Base-by-base conservation (phyloP, 1,140 invertebrate genomes). In the Danaus plexippus region DNA sequence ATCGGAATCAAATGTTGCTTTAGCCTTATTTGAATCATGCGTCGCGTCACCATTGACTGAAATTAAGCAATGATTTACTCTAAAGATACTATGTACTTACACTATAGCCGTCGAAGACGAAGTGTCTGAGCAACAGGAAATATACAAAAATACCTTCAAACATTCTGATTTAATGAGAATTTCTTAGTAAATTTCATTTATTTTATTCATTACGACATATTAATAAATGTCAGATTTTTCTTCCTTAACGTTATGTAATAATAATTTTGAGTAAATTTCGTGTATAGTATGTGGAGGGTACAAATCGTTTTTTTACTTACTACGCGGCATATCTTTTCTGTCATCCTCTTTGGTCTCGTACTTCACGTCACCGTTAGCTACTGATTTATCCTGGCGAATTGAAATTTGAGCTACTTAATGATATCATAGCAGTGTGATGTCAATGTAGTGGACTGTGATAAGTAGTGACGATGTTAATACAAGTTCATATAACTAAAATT, bases 1-100 rank as follows among this genome's bases (percentile, higher is more conserved):
- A 55, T 88, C 87, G 0, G 87, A 88, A 62, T 88, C 87, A 54
- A 88, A 88, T 7, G 85, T 86, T 47, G 86, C 87, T 57, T 87
- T 80, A 12, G 73, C 72, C 66, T 87, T 87, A 57, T 84, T 87
- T 8, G 78, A 77, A 66, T 88, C 85, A 57, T 85, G 77, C 13
- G 77, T 59, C 46, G 75, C 75, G 59, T 75, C 77, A 54, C 85
- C 87, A 52, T 87, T 87, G 11, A 76, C 76, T 81, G 71, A 53
- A 79, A 79, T 47, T 40, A 53, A 64, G 52, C 41, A 57, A 46
- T 52, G 5, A 52, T 61, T 32, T 61, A 61, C 54, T 57, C 59
- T 61, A 61, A 43, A 22, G 32, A 51, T 54, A 56, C 42, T 55
- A 49, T 55, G 32, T 55, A 61, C 55, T 56, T 53, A 51, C 49